phyloP scores from a whole-genome alignment of 2,113 vertebrate species.

The Xenus cinereus region DNA sequence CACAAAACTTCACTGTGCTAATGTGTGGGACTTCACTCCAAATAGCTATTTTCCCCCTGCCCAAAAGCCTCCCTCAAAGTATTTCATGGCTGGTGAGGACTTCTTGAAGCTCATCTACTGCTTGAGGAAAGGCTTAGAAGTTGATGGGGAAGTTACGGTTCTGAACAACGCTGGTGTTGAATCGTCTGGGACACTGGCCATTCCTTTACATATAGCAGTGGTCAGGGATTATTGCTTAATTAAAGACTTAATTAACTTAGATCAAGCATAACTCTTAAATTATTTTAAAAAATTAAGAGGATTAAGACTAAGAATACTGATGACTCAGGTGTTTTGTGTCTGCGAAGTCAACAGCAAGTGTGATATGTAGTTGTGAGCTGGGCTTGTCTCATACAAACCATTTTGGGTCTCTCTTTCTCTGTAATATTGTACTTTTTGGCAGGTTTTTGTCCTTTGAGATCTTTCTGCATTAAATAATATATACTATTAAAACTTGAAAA shows the following conservation, averaged over 20 bases:
- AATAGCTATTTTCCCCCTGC: neutral
- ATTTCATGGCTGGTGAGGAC: neutral
- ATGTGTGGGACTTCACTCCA: neutral
- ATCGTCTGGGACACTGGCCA: neutral
- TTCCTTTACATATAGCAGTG: neutral
- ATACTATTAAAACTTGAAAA: neutral
- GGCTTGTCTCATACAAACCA: neutral
- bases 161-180: neutral
- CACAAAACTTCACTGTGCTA: neutral
- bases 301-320: neutral
- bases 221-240: conserved; percentile 38
- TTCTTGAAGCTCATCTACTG: neutral
- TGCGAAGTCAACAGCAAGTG: neutral
- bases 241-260: conserved; percentile 41
- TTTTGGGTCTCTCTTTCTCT: neutral
- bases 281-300: conserved; percentile 5
- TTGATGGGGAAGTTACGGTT: neutral
- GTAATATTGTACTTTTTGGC: neutral
- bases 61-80: accelerated
- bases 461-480: neutral
- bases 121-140: neutral
- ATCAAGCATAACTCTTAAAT: neutral
- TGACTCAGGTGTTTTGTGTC: conserved; percentile 15
- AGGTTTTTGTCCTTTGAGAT: conserved; percentile 30
- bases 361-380: conserved; percentile 1